Evolutionary conservation across 2,797 vertebrate species (phyloP).

Genomic region (Esox masquinongy): DNA sequence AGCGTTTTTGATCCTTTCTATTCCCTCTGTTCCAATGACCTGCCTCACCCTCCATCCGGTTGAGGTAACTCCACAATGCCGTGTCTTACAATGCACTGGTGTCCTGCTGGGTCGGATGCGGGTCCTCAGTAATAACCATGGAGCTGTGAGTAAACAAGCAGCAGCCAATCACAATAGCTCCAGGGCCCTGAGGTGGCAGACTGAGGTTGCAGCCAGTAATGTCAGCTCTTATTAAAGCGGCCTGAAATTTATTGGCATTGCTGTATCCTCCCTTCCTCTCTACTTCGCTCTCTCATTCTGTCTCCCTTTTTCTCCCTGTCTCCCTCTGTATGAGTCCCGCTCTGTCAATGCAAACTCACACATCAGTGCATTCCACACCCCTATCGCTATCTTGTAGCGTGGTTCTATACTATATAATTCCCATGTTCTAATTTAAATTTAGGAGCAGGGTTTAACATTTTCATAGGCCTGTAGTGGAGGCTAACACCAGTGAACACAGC

Average conservation of each 20-base stretch:
- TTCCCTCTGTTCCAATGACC: slow-evolving; percentile 17
- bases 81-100: slow-evolving; percentile 31
- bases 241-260: slow-evolving; percentile 24
- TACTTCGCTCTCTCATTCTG: background rate
- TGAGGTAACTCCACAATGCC: background rate
- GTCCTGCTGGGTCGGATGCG: background rate
- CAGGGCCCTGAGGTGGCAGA: slow-evolving; percentile 13
- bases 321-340: background rate
- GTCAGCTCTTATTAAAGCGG: slow-evolving; percentile 30
- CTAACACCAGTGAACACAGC: background rate
- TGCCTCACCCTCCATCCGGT: background rate
- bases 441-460: background rate
- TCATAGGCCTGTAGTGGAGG: background rate
- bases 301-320: background rate
- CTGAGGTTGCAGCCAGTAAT: slow-evolving; percentile 4
- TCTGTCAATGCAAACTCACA: background rate
- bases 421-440: background rate
- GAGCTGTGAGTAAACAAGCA: slow-evolving; percentile 33
- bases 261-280: background rate
- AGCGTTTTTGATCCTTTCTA: slow-evolving; percentile 2
- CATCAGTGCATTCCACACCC: background rate
- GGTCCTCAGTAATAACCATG: slow-evolving; percentile 11
- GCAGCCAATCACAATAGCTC: slow-evolving; percentile 19
- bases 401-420: background rate
- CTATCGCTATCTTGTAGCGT: background rate